Evolutionary conservation across 1,140 invertebrate genomes (phyloP).

Genomic region (Orius laevigatus): DNA sequence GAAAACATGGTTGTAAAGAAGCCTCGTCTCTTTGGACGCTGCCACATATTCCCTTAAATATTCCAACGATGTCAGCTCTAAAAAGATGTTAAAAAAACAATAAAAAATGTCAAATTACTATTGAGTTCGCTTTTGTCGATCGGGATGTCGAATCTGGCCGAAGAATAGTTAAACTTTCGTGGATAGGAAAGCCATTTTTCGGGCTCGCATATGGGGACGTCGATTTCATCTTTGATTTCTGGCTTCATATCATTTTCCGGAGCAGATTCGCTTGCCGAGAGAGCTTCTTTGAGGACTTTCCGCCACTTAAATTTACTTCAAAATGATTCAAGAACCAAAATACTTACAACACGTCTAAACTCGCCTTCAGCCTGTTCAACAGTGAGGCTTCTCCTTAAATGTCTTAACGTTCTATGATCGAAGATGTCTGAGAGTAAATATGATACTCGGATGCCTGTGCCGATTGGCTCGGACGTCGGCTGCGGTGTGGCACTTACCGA

Average conservation of each 20-base stretch:
- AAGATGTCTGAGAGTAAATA: slow-evolving; percentile 6
- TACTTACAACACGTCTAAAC: slow-evolving; percentile 3
- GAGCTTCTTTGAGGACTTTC: slow-evolving; percentile 10
- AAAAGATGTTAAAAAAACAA: neutral
- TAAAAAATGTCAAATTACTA: neutral
- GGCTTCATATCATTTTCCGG: slow-evolving; percentile 1
- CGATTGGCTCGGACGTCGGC: neutral
- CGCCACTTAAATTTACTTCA: slow-evolving; percentile 7
- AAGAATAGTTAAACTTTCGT: slow-evolving; percentile 1
- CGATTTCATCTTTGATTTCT: slow-evolving; percentile 7
- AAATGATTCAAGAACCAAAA: neutral
- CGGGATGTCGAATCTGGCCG: slow-evolving; percentile 5
- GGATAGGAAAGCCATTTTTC: slow-evolving; percentile 10
- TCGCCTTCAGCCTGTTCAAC: slow-evolving; percentile 2
- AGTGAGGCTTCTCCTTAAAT: slow-evolving; percentile 10
- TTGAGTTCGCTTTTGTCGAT: slow-evolving; percentile 1
- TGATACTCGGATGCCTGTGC: neutral
- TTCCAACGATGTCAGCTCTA: slow-evolving; percentile 4
- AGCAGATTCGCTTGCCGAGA: neutral
- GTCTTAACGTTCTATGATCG: slow-evolving; percentile 6
- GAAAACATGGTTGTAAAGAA: slow-evolving; percentile 10
- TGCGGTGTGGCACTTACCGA: slow-evolving; percentile 5
- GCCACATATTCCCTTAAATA: slow-evolving; percentile 11
- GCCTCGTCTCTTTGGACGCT: slow-evolving; percentile 3
- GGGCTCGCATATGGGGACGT: neutral